Evolutionary conservation across 2,113 vertebrate genomes (phyloP).

Genomic region (Centropristis striata): DNA sequence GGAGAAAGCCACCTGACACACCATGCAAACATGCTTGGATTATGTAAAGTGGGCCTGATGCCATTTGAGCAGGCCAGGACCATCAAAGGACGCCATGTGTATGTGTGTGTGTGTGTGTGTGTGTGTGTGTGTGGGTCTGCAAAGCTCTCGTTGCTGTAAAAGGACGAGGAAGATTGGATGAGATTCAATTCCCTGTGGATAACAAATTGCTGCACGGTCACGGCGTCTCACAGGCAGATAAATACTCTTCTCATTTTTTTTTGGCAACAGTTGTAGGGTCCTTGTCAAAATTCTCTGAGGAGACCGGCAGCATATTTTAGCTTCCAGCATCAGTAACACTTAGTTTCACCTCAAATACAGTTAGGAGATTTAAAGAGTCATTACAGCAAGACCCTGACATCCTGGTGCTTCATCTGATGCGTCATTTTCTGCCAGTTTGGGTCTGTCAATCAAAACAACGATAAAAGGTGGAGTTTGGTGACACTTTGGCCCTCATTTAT

Average conservation of each 20-base stretch:
- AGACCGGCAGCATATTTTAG: neutral
- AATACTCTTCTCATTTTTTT: constrained; percentile 10
- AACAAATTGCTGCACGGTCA: constrained; percentile 7
- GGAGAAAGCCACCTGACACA: constrained; percentile 55
- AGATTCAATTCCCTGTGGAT: constrained; percentile 20
- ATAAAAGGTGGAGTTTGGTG: too few relatives aligned
- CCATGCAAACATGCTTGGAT: constrained; percentile 71
- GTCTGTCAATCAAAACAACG: too few relatives aligned
- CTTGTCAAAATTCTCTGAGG: neutral
- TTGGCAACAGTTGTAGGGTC: neutral
- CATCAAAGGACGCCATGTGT: constrained; percentile 1
- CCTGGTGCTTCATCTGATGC: neutral
- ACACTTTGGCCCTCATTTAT: too few relatives aligned
- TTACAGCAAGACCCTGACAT: neutral
- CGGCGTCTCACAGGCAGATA: neutral
- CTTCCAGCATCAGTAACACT: constrained; percentile 11
- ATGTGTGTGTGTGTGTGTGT: neutral
- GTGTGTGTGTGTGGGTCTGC: neutral
- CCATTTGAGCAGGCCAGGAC: constrained; percentile 29
- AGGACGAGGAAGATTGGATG: constrained; percentile 29
- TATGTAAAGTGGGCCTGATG: constrained; percentile 71
- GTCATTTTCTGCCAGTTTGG: too few relatives aligned
- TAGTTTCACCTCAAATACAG: constrained; percentile 7
- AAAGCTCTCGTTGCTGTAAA: constrained; percentile 35
- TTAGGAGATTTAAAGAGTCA: neutral